Percentiles rank a stretch among this genome's conserved stretches.
phyloP scores from a whole-genome alignment of 2,113 vertebrate genomes.

The Camelus dromedarius region DNA sequence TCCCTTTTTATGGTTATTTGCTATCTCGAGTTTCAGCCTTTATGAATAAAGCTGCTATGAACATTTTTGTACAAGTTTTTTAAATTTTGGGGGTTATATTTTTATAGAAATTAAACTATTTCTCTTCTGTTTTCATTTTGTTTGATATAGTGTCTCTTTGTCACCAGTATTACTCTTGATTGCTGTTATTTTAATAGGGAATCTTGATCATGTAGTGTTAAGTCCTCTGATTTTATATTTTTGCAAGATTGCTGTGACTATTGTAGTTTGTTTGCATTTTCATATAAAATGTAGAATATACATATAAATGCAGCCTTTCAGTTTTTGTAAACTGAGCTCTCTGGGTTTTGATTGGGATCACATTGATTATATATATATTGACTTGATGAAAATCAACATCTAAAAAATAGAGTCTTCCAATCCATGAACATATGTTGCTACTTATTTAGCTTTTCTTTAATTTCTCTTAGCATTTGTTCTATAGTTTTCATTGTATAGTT shows the following conservation, averaged over 20 bases:
- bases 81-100: background rate
- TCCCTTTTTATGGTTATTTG: conserved; percentile 3
- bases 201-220: background rate
- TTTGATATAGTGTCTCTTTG: background rate
- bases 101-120: conserved; percentile 1
- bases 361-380: conserved; percentile 3
- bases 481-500: conserved; percentile 38
- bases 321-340: background rate
- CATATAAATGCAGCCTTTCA: background rate
- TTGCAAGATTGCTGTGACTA: background rate
- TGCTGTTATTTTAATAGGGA: background rate
- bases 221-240: background rate
- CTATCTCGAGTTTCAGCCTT: background rate
- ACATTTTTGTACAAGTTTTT: conserved; percentile 4
- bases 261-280: conserved; percentile 10
- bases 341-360: background rate
- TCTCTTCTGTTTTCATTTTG: conserved; percentile 38
- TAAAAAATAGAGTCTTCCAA: background rate
- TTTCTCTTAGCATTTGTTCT: conserved; percentile 8
- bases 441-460: conserved; percentile 2
- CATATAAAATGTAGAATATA: background rate
- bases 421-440: background rate
- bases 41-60: conserved; percentile 22
- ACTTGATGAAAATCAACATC: conserved; percentile 16
- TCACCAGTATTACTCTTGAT: background rate